Evolutionary conservation across 2,113 vertebrate species (phyloP).

Genomic region (Corvus moneduloides): DNA sequence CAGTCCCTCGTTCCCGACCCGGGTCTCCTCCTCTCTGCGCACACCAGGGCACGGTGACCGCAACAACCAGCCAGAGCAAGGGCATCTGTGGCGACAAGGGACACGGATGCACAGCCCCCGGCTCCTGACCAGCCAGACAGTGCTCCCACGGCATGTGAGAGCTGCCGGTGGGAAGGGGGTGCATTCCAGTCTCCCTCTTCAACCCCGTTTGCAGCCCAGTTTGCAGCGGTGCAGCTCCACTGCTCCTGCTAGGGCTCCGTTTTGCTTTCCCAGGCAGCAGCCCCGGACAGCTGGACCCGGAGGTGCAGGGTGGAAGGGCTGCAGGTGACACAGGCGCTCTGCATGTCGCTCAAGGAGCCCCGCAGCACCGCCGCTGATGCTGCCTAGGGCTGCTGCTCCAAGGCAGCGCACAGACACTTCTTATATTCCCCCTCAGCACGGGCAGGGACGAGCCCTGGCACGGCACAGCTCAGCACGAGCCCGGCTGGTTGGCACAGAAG

Average conservation of each 20-base stretch:
- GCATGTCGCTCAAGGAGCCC: background rate
- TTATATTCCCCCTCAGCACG: accelerated
- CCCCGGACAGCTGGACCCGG: accelerated
- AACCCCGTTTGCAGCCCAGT: background rate
- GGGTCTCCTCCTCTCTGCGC: background rate
- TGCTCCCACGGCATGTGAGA: accelerated
- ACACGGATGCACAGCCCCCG: accelerated
- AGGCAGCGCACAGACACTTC: background rate
- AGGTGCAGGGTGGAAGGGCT: background rate
- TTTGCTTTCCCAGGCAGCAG: background rate
- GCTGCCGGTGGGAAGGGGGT: background rate
- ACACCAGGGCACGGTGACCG: accelerated
- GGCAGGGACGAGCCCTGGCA: background rate
- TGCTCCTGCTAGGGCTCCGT: background rate
- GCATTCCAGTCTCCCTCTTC: too few relatives aligned
- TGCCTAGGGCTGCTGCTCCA: background rate
- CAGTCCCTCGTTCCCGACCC: background rate
- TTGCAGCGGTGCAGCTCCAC: background rate
- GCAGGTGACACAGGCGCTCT: background rate
- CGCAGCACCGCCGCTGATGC: background rate
- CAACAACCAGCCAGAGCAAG: background rate
- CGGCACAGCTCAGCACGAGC: background rate
- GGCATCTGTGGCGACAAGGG: background rate
- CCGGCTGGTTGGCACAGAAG: background rate
- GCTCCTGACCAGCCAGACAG: background rate